phyloP scores from a whole-genome alignment of 2,888 invertebrate genomes.

The Crocallis elinguaria region DNA sequence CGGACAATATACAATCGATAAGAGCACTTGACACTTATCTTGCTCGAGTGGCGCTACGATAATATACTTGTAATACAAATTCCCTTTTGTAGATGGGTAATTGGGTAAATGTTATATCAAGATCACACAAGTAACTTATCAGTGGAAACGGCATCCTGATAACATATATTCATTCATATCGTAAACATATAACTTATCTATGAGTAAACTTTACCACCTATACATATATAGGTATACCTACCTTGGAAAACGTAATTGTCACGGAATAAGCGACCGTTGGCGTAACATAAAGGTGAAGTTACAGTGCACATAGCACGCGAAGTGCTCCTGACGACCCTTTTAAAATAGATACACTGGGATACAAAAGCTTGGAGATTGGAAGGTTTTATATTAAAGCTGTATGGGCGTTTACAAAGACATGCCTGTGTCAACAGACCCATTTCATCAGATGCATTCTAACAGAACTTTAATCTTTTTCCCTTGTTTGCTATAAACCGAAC shows the following conservation, averaged over 20 bases:
- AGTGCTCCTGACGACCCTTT: not conserved
- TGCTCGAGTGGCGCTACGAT: conserved; percentile 7
- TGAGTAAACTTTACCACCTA: too few species aligned
- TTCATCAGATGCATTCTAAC: conserved; percentile 8
- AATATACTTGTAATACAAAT: not conserved
- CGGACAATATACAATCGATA: not conserved
- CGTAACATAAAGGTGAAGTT: too few species aligned
- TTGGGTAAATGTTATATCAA: conserved; percentile 6
- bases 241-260: too few species aligned
- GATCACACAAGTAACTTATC: not conserved
- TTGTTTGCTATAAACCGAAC: conserved; percentile 3
- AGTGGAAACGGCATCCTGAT: not conserved
- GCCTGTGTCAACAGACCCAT: conserved; percentile 6
- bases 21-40: conserved; percentile 8
- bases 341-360: not conserved
- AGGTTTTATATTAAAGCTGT: not conserved
- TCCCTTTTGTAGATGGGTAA: not conserved
- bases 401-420: conserved; percentile 2
- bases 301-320: not conserved
- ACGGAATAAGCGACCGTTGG: too few species aligned
- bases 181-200: too few species aligned
- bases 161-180: too few species aligned
- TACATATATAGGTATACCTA: too few species aligned
- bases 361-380: not conserved
- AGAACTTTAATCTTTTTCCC: conserved; percentile 4